Evolutionary conservation across 2,797 vertebrate species (phyloP), one percentile per base, ranked within the genome.

Genomic region (Pseudotriccus pelzelni): DNA sequence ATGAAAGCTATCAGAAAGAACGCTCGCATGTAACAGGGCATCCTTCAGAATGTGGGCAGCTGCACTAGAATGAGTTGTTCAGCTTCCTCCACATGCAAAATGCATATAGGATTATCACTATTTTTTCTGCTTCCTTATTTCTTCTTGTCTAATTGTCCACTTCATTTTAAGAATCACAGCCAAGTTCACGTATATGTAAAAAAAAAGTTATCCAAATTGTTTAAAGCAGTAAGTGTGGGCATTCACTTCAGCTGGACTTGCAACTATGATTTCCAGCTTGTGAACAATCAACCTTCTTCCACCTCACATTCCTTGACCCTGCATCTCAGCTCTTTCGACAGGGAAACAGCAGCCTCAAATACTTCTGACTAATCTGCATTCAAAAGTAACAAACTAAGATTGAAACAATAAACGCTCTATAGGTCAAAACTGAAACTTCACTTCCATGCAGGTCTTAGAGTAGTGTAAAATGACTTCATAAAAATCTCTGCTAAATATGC

Each of bases 81-180:
- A 17, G 12, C 24, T 66, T 67, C 41, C 30, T 87, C 70, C n/a
- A 37, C 8, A 6, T 15, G 8, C n/a, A 44, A 90, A 83, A 74
- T 5, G 3, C 4, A 37, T 17, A 17, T 0, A 55, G 19, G 8
- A 62, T 5, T 8, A 77, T 11, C 0, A 1, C 4, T 74, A 39
- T 59, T 73, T 47, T 36, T 88, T 72, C 66, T 53, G 32, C 66
- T 62, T 91, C 39, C 50, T 46, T 88, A 34, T 46, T 84, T 50
- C 60, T 84, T 81, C 39, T 64, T 58, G 19, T 46, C 37, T 64
- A 62, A 70, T 6, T 43, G 23, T 72, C 8, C 53, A 34, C 36
- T 83, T 77, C 21, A 66, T 14, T 82, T 58, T 15, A 83, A 89
- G 25, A 39, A 69, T 28, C 34, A 68, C 44, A 87, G 59, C 5